These are phyloP conservation scores for Eurytoma adleriae DNA, from an alignment of 2,888 invertebrate species.

Conservation along the genomic window DNA sequence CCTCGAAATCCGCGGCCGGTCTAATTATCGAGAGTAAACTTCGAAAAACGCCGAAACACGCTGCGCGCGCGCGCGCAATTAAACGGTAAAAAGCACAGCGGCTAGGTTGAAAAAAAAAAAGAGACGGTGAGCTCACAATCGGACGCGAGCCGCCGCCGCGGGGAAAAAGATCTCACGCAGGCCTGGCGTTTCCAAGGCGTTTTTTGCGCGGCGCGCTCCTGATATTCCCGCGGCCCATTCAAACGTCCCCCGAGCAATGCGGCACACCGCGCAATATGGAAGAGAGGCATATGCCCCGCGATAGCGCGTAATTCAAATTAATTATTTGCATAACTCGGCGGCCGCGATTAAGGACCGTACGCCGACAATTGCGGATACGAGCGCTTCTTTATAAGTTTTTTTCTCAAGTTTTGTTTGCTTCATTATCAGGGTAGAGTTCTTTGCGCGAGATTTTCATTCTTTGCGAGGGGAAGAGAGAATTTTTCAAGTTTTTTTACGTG, in stretches of 20 bases:
- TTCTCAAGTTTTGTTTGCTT: too few species aligned
- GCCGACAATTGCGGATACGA: conserved; percentile 33
- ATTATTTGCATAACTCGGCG: conserved; percentile 67
- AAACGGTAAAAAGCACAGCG: conserved; percentile 31
- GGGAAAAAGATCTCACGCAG: conserved; percentile 37
- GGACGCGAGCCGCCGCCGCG: background rate
- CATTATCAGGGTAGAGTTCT: background rate
- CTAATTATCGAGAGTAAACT: conserved; percentile 41
- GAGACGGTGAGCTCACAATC: conserved; percentile 5
- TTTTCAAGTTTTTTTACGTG: too few species aligned
- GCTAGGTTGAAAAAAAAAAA: conserved; percentile 37
- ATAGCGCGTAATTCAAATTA: conserved; percentile 66
- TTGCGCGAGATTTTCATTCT: background rate
- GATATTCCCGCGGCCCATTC: conserved; percentile 49
- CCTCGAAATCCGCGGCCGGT: conserved; percentile 2
- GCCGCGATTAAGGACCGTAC: conserved; percentile 40
- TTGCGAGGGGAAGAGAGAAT: too few species aligned
- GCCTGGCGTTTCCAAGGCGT: conserved; percentile 14
- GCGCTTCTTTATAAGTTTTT: background rate
- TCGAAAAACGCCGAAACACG: conserved; percentile 17
- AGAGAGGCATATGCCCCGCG: conserved; percentile 21
- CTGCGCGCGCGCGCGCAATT: conserved; percentile 41
- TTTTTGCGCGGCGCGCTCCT: conserved; percentile 37
- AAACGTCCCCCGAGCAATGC: conserved; percentile 46
- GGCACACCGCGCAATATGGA: background rate